Base-by-base conservation (phyloP, 2,797 vertebrate species). In the Valencia hispanica region DNA sequence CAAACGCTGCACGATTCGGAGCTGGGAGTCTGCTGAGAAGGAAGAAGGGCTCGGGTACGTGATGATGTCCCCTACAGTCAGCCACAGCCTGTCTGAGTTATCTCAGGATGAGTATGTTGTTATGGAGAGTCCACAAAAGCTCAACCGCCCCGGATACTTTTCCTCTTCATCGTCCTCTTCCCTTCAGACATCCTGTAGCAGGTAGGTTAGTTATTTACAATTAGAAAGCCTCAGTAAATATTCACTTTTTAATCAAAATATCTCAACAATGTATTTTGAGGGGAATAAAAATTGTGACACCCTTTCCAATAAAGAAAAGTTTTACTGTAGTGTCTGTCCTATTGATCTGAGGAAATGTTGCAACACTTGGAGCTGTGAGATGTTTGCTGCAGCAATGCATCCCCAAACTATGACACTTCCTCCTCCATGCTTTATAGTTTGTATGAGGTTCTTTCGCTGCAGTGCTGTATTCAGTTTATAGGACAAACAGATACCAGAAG, bases 31-130 rank as follows among this genome's bases (percentile, higher is more conserved):
- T 0, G 8, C 22, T 8, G 79, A 89, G 10, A 71, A 79, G n/a
- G 69, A 84, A 61, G 83, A 81, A 34, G 50, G 68, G 0, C 70
- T 4, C 1, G 86, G 74, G 0, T 93, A 94, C 86, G 95, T 96
- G 92, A 96, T 90, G 75, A 94, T 94, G 93, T 90, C 92, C 14
- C 90, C 91, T 27, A 90, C 86, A 68, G 61, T 32, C 14, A 74
- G 82, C 65, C 80, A 5, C 59, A 79, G 69, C 22, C 74, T 75
- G 0, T 59, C 78, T 14, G 69, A 25, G 61, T n/a, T 70, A 22
- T 68, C 82, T 72, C 91, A 78, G 68, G 84, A 92, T 7, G 91
- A 93, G 17, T 93, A 93, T 7, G 57, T 92, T 32, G 65, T 71
- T 36, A 93, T 94, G 91, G 51, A 43, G 3, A 93, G 90, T 71